Evolutionary conservation across 2,113 vertebrate genomes (phyloP).

Genomic region (Panthera uncia): DNA sequence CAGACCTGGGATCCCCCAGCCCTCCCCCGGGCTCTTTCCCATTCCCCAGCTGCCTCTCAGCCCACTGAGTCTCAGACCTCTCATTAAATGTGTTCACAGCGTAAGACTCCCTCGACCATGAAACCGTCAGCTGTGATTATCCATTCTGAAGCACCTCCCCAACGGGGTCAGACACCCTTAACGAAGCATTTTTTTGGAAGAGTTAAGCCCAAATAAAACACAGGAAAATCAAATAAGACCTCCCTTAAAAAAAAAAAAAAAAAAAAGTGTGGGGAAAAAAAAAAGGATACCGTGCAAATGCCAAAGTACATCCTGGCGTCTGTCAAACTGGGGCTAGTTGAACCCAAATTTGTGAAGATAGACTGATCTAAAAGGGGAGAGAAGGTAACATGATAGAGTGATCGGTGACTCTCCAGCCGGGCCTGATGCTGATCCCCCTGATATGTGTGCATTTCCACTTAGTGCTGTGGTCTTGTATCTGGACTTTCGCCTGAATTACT

Average conservation of each 20-base stretch:
- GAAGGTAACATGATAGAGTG: background rate
- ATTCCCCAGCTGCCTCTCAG: background rate
- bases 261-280: background rate
- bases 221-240: background rate
- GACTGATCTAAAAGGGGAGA: background rate
- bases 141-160: background rate
- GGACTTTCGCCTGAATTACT: slow-evolving; percentile 7
- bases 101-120: background rate
- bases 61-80: background rate
- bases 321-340: background rate
- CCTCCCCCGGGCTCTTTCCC: background rate
- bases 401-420: background rate
- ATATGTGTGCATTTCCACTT: background rate
- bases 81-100: background rate
- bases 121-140: background rate
- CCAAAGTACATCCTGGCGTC: background rate
- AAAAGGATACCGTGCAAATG: background rate
- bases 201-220: background rate
- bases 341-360: background rate
- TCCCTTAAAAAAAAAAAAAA: background rate
- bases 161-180: background rate
- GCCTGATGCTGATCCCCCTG: background rate
- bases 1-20: background rate
- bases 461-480: background rate
- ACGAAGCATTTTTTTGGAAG: background rate